These are phyloP conservation scores for Nibea coibor DNA, from an alignment of 2,113 vertebrate species.

Conservation along the genomic window DNA sequence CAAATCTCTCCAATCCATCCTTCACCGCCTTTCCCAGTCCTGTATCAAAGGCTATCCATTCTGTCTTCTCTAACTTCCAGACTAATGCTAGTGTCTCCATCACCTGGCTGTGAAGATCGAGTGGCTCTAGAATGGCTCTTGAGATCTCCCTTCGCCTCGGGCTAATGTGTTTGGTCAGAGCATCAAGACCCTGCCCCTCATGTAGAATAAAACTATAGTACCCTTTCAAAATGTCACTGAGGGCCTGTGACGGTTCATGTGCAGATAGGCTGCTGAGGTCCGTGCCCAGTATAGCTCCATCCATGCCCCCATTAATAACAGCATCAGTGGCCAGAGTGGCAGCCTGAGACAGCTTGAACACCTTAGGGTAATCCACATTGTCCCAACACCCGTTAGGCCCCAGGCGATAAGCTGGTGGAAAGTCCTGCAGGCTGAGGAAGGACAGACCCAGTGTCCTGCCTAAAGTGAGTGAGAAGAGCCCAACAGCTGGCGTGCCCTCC, in stretches of 20 bases:
- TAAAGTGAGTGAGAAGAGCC: constrained; percentile 81
- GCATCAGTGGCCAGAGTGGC: constrained; percentile 80
- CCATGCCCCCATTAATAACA: constrained; percentile 89
- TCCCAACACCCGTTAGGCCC: constrained; percentile 91
- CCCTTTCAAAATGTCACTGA: constrained; percentile 80
- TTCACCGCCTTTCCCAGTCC: constrained; percentile 78
- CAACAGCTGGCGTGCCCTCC: constrained; percentile 8
- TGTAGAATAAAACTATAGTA: constrained; percentile 82
- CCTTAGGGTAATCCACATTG: constrained; percentile 71
- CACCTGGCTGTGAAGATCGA: constrained; percentile 78
- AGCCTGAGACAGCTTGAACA: constrained; percentile 79
- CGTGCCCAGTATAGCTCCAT: constrained; percentile 85
- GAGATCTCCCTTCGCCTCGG: constrained; percentile 82
- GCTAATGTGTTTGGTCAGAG: constrained; percentile 72
- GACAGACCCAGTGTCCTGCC: constrained; percentile 80
- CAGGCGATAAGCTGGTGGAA: constrained; percentile 43
- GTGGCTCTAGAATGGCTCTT: constrained; percentile 54
- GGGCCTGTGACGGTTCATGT: constrained; percentile 25
- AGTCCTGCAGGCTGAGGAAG: constrained; percentile 77
- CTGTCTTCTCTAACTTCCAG: constrained; percentile 75
- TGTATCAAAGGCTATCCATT: constrained; percentile 75
- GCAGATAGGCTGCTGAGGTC: constrained; percentile 60
- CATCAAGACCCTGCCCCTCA: constrained; percentile 39
- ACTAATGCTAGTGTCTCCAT: constrained; percentile 80
- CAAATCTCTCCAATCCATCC: constrained; percentile 83